Conservation (phyloP, 2,888 invertebrate species). For the Coelopa pilipes region DNA sequence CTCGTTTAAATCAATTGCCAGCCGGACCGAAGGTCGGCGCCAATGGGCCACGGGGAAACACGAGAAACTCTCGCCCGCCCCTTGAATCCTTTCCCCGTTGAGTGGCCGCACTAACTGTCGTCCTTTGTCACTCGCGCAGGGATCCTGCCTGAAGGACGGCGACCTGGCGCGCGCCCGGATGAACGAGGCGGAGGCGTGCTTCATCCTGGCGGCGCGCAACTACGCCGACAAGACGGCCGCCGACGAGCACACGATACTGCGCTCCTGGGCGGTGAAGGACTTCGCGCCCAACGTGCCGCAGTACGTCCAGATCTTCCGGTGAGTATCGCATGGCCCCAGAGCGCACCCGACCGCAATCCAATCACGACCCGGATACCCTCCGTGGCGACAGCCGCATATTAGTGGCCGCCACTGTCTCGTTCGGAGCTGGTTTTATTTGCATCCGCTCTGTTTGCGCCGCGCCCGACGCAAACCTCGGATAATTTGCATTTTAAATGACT, state of each 20-base stretch:
- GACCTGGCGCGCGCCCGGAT: constrained; percentile 95
- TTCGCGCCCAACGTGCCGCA: constrained; percentile 96
- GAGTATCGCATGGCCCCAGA: constrained; percentile 41
- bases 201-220: constrained; percentile 94
- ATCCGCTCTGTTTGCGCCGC: neutral
- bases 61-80: too few relatives aligned
- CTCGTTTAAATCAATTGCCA: neutral
- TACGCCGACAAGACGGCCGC: constrained; percentile 97
- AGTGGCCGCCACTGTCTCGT: too few relatives aligned
- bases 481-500: constrained; percentile 5
- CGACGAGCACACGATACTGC: constrained; percentile 80
- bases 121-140: constrained; percentile 69
- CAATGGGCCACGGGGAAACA: too few relatives aligned
- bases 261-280: constrained; percentile 99
- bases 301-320: constrained; percentile 94
- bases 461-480: neutral
- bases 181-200: constrained; percentile 98
- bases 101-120: neutral
- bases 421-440: neutral
- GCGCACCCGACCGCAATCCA: too few relatives aligned
- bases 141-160: constrained; percentile 95
- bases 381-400: too few relatives aligned
- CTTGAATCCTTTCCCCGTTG: neutral
- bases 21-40: too few relatives aligned
- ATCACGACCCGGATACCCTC: too few relatives aligned